phyloP scores from a whole-genome alignment of 2,113 vertebrate species.

The Istiophorus platypterus region DNA sequence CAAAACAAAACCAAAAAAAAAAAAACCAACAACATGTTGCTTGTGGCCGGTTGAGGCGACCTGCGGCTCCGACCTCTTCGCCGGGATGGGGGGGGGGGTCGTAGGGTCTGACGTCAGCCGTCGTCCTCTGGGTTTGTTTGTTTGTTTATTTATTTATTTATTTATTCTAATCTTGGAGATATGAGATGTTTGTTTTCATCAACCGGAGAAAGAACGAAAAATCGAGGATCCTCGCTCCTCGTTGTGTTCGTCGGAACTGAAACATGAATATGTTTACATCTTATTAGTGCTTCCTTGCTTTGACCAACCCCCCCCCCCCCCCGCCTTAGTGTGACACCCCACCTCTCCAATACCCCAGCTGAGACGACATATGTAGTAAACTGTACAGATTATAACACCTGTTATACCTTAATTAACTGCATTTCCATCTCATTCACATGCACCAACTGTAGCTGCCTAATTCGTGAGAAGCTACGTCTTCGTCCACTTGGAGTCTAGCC shows the following conservation, averaged over 20 bases:
- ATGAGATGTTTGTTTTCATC: slow-evolving; percentile 16
- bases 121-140: slow-evolving; percentile 12
- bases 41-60: slow-evolving; percentile 45
- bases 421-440: slow-evolving; percentile 47
- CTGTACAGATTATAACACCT: slow-evolving; percentile 63
- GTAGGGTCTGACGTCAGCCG: not conserved
- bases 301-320: too few species aligned
- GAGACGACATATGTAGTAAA: slow-evolving; percentile 50
- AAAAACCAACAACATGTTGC: too few species aligned
- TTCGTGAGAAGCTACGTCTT: slow-evolving; percentile 14
- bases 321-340: slow-evolving; percentile 59
- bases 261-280: slow-evolving; percentile 67
- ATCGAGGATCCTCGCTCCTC: slow-evolving; percentile 2
- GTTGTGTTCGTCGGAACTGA: slow-evolving; percentile 36
- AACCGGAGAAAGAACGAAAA: slow-evolving; percentile 11
- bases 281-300: slow-evolving; percentile 71
- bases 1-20: too few species aligned
- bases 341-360: not conserved
- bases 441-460: slow-evolving; percentile 47
- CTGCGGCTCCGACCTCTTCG: slow-evolving; percentile 17
- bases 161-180: slow-evolving; percentile 25
- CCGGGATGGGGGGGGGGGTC: slow-evolving; percentile 13
- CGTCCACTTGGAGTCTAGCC: not conserved
- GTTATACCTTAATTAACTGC: slow-evolving; percentile 68
- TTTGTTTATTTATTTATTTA: too few species aligned